Base-by-base conservation (phyloP, 30 jellyfish, hydroid and myxozoan genomes). In the Hydractinia symbiolongicarpus region DNA sequence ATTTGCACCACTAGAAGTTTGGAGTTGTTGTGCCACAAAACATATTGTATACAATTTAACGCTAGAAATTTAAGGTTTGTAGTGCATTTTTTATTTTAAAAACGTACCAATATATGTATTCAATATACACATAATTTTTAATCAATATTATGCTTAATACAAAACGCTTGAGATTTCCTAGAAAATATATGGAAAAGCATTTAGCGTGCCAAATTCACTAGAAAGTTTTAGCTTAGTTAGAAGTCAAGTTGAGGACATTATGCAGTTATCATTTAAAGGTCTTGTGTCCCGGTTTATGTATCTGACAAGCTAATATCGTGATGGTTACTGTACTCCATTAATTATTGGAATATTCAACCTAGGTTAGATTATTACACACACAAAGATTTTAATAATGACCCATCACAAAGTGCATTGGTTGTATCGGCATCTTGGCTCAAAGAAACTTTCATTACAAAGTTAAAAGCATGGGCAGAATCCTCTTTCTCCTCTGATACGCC, bases 351-450 rank as follows among this genome's bases (percentile, higher is more conserved):
- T 30, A 30, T 30, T 2, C 44, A 30, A 30, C 17, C 7, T 64
- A 64, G 74, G 19, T 64, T 64, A 51, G 8, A 64, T 1, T 64
- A 64, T 64, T 64, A 64, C 16, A 9, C 40, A n/a, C 74, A 64
- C 17, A 51, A 64, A 1, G 40, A 64, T 51, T 64, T 64, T 64
- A 51, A 64, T 30, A 81, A 84, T 17, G 17, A 11, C 8, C 16
- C 77, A 20, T 85, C 90, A 40, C 53, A 87, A n/a, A 89, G 88
- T 7, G 83, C 87, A 21, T 79, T 90, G 9, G 75, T 86, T 79
- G 93, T 95, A 73, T 73, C 88, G 40, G 81, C 67, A 9, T 66
- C 74, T 9, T 90, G 97, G 97, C 85, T 90, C 55, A 66, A 72
- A 44, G 88, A 68, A 21, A 79, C 85, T 9, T 71, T 90, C 66